These are phyloP conservation scores for Cephalopachus bancanus DNA, from an alignment of 2,797 vertebrate species.

Conservation along the genomic window DNA sequence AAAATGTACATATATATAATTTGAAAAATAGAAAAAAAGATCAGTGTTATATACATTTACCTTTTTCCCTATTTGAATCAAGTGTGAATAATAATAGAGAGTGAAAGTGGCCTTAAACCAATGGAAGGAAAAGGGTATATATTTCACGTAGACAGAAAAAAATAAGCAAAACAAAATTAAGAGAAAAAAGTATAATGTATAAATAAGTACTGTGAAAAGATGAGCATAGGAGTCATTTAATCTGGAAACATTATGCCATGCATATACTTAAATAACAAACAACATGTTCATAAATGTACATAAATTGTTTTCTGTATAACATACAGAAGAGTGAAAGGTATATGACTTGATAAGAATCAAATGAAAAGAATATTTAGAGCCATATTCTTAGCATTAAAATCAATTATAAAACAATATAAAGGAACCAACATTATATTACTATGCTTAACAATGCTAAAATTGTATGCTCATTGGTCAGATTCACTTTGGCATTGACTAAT, in stretches of 20 bases:
- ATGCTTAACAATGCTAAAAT: constrained; percentile 14
- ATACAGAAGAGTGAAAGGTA: constrained; percentile 14
- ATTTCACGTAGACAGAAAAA: constrained; percentile 33
- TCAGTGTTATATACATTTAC: constrained; percentile 30
- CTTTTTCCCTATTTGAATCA: background rate
- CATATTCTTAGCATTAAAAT: constrained; percentile 23
- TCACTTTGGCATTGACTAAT: background rate
- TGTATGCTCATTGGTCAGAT: background rate
- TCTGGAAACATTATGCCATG: background rate
- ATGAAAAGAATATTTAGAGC: constrained; percentile 45
- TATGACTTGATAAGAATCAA: constrained; percentile 29
- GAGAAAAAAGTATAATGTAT: background rate
- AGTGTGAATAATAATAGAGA: background rate
- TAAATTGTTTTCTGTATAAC: background rate
- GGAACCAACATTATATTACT: constrained; percentile 39
- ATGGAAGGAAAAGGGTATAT: background rate
- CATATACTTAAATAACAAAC: background rate
- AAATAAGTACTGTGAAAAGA: constrained; percentile 18
- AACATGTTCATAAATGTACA: background rate
- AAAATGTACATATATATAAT: too few species aligned
- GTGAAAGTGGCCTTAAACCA: constrained; percentile 23
- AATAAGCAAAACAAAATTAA: constrained; percentile 3
- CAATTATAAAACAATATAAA: constrained; percentile 68
- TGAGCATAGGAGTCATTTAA: constrained; percentile 32
- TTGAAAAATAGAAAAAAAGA: background rate